Evolutionary conservation across 2,113 vertebrate species (phyloP).

Genomic region (Planiliza haematocheilus): DNA sequence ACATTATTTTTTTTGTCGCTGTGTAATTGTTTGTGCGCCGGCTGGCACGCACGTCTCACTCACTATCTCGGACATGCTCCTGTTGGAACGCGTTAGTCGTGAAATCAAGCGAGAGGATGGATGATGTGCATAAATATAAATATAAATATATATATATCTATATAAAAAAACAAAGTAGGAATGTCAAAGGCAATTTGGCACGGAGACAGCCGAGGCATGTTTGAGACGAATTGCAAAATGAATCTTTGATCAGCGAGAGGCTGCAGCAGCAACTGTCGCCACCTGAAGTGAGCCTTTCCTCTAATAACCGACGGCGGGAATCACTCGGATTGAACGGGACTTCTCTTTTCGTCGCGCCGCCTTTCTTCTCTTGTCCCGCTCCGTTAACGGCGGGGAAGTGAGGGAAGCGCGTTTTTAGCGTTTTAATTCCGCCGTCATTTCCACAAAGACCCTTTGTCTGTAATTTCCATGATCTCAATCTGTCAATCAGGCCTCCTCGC

Average conservation of each 20-base stretch:
- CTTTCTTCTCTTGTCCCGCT: neutral
- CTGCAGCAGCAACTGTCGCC: neutral
- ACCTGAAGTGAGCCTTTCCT: neutral
- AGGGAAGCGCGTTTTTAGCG: constrained; percentile 15
- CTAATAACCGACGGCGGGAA: no score
- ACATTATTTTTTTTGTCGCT: constrained; percentile 30
- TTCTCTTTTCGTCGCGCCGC: neutral
- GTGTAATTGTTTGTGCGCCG: constrained; percentile 61
- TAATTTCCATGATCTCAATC: constrained; percentile 75
- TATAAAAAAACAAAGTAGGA: no score
- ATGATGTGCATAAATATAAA: no score
- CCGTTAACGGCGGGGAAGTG: neutral
- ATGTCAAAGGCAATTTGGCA: constrained; percentile 32
- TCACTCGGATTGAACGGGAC: neutral
- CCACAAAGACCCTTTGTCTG: constrained; percentile 58
- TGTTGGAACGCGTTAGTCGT: constrained; percentile 32
- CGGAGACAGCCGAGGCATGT: constrained; percentile 19
- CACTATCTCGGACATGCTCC: constrained; percentile 46
- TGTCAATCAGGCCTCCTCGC: constrained; percentile 61
- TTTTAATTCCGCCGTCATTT: constrained; percentile 59
- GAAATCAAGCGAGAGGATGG: constrained; percentile 28
- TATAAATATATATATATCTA: no score
- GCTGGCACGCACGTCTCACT: constrained; percentile 32
- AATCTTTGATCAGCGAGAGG: constrained; percentile 30
- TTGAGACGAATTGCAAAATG: constrained; percentile 21